Percentiles rank a stretch among this genome's conserved stretches.
Conservation (phyloP, 2,113 vertebrate genomes). For the Cyanistes caeruleus region DNA sequence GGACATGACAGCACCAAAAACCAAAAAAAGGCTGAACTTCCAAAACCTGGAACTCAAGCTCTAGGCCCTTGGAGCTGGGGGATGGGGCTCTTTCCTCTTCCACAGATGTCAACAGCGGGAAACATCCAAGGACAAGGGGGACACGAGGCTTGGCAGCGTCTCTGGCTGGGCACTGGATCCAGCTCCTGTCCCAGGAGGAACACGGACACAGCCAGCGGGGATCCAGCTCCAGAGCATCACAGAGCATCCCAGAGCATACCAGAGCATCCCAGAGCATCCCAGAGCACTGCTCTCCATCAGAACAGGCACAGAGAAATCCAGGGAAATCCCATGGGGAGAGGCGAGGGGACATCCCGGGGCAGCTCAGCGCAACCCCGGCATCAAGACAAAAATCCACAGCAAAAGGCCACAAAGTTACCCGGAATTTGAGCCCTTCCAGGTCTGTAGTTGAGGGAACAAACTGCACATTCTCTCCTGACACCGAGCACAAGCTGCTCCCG, state of each 20-base stretch:
- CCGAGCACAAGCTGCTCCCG: background rate
- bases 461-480: background rate
- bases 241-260: no score
- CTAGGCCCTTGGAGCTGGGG: background rate
- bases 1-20: background rate
- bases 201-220: background rate
- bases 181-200: background rate
- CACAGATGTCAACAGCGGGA: rapidly evolving
- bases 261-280: background rate
- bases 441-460: background rate
- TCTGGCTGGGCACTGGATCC: background rate
- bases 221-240: background rate
- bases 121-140: background rate
- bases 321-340: background rate
- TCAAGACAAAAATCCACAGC: background rate
- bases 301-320: background rate
- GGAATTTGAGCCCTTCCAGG: background rate
- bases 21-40: background rate
- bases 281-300: background rate
- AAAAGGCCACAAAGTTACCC: conserved; percentile 27
- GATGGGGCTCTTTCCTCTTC: background rate
- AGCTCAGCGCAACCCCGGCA: background rate
- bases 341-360: background rate
- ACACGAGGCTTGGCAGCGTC: background rate
- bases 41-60: background rate